Percentiles rank a stretch among this genome's conserved stretches.
These are phyloP conservation scores for Megalops atlanticus DNA, from an alignment of 2,113 vertebrate genomes.

Conservation along the genomic window DNA sequence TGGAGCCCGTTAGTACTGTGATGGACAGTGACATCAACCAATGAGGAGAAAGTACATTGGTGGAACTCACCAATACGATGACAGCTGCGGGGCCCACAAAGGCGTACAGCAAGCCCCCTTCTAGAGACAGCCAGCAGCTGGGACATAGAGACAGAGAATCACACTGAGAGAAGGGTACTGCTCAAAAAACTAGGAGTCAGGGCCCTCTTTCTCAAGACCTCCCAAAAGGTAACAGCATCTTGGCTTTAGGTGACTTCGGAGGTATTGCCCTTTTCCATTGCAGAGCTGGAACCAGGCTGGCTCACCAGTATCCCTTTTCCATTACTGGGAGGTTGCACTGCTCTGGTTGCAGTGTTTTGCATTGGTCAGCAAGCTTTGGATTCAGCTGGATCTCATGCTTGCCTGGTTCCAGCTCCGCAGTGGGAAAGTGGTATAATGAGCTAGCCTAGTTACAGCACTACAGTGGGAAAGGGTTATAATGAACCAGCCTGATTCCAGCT, in stretches of 20 bases:
- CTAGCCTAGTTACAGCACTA: too few relatives aligned
- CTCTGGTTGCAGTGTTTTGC: too few relatives aligned
- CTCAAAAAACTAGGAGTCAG: neutral
- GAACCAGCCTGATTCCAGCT: too few relatives aligned
- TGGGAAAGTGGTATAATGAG: too few relatives aligned
- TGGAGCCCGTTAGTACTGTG: neutral
- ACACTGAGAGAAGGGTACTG: neutral
- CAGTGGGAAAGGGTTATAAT: too few relatives aligned
- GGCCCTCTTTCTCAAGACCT: neutral
- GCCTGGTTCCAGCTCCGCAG: too few relatives aligned
- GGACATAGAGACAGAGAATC: neutral
- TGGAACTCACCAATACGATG: conserved; percentile 86
- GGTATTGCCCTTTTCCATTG: too few relatives aligned
- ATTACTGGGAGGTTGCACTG: too few relatives aligned
- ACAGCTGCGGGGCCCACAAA: conserved; percentile 93
- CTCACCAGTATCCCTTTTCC: too few relatives aligned
- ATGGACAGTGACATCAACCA: neutral
- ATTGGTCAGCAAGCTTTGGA: too few relatives aligned
- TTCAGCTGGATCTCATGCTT: too few relatives aligned
- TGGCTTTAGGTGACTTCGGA: neutral
- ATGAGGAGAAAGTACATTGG: neutral
- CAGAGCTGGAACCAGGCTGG: too few relatives aligned
- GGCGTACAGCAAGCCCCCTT: conserved; percentile 90
- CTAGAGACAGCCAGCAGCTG: conserved; percentile 93
- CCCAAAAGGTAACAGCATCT: neutral